Percentiles rank a stretch among this genome's conserved stretches.
Evolutionary conservation across 2,888 invertebrate species (phyloP).

Genomic region (Himalopsyche kuldschensis): DNA sequence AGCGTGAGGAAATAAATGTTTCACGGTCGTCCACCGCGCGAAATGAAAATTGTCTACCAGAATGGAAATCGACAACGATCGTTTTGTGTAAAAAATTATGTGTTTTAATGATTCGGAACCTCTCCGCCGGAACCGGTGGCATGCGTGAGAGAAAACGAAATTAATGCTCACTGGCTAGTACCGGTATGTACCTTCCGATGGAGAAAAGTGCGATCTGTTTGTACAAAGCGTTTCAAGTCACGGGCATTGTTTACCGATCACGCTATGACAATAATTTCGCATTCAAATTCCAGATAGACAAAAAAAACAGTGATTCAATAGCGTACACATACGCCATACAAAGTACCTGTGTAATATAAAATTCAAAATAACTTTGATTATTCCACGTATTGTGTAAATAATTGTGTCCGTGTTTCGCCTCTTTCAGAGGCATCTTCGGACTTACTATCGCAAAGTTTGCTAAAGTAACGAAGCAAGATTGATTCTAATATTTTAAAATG

Average conservation of each 20-base stretch:
- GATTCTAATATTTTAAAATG: too few relatives aligned
- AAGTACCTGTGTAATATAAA: too few relatives aligned
- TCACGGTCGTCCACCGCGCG: background rate
- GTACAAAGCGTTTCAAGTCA: background rate
- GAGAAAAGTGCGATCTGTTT: background rate
- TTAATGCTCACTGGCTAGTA: background rate
- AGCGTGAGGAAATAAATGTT: background rate
- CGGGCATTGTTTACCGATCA: background rate
- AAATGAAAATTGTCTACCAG: background rate
- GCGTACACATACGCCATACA: too few relatives aligned
- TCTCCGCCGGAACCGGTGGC: background rate
- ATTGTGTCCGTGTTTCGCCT: too few relatives aligned
- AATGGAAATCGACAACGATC: background rate
- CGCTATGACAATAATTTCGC: background rate
- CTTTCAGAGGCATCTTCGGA: too few relatives aligned
- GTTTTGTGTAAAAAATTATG: background rate
- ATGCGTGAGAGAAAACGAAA: background rate
- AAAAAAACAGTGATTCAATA: background rate
- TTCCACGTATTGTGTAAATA: too few relatives aligned
- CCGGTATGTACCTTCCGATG: background rate
- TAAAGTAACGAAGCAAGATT: too few relatives aligned
- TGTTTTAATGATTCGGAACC: constrained; percentile 2
- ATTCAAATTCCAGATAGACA: background rate
- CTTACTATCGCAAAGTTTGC: too few relatives aligned
- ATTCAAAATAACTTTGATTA: too few relatives aligned